phyloP scores from a whole-genome alignment of 2,113 vertebrate genomes.

The Speoplatyrhinus poulsoni region DNA sequence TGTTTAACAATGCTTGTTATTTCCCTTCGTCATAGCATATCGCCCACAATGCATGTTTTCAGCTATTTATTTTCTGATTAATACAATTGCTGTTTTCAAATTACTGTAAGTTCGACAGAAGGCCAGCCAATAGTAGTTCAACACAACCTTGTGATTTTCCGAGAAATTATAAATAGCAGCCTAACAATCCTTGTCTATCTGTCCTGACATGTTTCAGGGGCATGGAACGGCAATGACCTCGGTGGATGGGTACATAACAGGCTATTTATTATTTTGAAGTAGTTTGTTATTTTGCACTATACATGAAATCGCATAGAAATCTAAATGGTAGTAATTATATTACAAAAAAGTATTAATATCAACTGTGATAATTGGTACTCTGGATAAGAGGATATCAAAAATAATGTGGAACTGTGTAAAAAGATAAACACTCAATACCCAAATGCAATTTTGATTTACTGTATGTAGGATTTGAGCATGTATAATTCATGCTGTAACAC shows the following conservation, averaged over 20 bases:
- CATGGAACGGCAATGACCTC: neutral
- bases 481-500: slow-evolving; percentile 16
- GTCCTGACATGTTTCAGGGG: slow-evolving; percentile 20
- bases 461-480: slow-evolving; percentile 1
- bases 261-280: slow-evolving; percentile 32
- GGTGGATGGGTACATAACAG: neutral
- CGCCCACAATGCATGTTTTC: no score
- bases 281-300: slow-evolving; percentile 18
- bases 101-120: neutral
- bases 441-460: slow-evolving; percentile 1
- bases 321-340: slow-evolving; percentile 15
- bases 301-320: neutral
- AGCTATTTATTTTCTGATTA: neutral
- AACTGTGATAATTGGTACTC: neutral
- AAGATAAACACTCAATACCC: slow-evolving; percentile 8
- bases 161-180: slow-evolving; percentile 1
- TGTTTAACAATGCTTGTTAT: no score
- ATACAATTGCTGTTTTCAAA: neutral
- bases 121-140: neutral
- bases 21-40: no score
- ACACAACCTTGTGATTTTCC: slow-evolving; percentile 31
- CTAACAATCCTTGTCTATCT: slow-evolving; percentile 7
- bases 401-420: neutral
- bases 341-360: slow-evolving; percentile 1
- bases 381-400: slow-evolving; percentile 2